Conservation (phyloP, 2,113 vertebrate genomes). For the Phoxinus phoxinus region DNA sequence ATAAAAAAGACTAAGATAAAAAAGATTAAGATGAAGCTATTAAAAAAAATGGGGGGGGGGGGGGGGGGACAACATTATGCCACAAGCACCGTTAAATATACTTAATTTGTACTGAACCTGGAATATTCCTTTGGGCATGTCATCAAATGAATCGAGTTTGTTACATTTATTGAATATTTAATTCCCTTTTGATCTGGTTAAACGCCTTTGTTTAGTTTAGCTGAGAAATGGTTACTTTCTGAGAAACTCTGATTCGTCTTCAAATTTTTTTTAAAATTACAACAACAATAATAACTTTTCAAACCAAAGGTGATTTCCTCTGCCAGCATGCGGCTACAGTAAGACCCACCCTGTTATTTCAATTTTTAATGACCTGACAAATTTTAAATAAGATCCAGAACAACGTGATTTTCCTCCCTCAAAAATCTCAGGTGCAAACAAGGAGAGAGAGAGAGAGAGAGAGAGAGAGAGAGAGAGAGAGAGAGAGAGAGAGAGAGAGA, state of each 20-base stretch:
- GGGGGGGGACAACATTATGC: too few relatives aligned
- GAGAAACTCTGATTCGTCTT: background rate
- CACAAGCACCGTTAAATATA: too few relatives aligned
- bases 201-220: slow-evolving; percentile 24
- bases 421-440: background rate
- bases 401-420: background rate
- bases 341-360: slow-evolving; percentile 8
- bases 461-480: too few relatives aligned
- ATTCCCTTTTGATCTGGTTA: background rate
- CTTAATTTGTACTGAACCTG: too few relatives aligned
- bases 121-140: background rate
- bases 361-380: slow-evolving; percentile 16
- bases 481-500: background rate
- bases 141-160: background rate
- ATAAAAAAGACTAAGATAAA: too few relatives aligned
- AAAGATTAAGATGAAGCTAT: too few relatives aligned
- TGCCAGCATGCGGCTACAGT: background rate
- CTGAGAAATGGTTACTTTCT: slow-evolving; percentile 24
- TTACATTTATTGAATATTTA: background rate
- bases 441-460: background rate
- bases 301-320: slow-evolving; percentile 2
- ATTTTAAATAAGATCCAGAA: slow-evolving; percentile 12
- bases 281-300: slow-evolving; percentile 15
- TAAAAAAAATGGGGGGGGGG: too few relatives aligned
- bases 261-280: background rate